Evolutionary conservation across 2,113 vertebrate species (phyloP), one percentile per base, ranked within the genome.

Genomic region (Acanthisitta chloris): DNA sequence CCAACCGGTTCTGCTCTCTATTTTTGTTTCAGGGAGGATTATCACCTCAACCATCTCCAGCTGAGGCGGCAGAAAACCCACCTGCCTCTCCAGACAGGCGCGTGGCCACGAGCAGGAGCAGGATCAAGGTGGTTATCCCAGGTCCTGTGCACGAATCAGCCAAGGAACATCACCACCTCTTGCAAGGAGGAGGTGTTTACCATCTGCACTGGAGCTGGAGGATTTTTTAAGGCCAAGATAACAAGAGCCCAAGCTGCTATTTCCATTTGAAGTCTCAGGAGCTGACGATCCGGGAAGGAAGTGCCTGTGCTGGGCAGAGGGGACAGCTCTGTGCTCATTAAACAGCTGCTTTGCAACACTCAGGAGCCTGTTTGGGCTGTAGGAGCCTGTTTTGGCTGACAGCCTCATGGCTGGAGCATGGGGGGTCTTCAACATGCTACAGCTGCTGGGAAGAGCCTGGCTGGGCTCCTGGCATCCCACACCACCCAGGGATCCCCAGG

Each of bases 1-100:
- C 97, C 79, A 98, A 99, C 98, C 97, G 97, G 98, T 98, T 98
- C 96, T 97, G 95, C 98, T 96, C 81, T 89, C 90, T 97, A 92
- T 97, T 97, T 96, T 67, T 95, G 96, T 97, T 97, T 98, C 96
- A 86, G 95, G 97, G 95, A 97, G 97, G 97, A 96, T 97, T 94
- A 97, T 98, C 76, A 19, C 91, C 98, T 98, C 81, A 64, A 97
- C 45, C 36, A 98, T 97, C 91, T 96, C 96, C 98, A 98, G 98
- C 98, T 98, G 98, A 97, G 88, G 96, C 36, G 61, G 82, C 77
- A 87, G 74, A 64, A 96, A 95, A 86, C 96, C 98, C 97, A 97
- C 97, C 96, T 95, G 96, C 70, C 84, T 69, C 57, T 96, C 72
- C 2, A 28, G 77, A 79, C 77, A 38, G 81, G 76, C 11, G 7